These are phyloP conservation scores for Rhagologus leucostigma DNA, from an alignment of 2,113 vertebrate genomes.

Conservation along the genomic window DNA sequence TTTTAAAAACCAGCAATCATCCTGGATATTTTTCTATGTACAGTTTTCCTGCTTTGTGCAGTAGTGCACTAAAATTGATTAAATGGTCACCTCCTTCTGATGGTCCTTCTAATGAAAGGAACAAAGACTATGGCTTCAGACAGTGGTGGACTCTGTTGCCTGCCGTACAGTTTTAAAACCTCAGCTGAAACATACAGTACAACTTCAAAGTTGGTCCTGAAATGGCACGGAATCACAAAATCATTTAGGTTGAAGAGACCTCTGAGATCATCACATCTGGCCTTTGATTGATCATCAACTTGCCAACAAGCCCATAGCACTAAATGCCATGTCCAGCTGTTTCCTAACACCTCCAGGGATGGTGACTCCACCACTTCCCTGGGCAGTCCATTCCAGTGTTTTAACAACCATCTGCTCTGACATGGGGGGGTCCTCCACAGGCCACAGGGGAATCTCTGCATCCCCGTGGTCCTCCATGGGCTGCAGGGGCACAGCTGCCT, in stretches of 20 bases:
- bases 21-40: background rate
- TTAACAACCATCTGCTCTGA: background rate
- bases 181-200: background rate
- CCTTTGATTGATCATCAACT: background rate
- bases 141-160: background rate
- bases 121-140: background rate
- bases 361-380: background rate
- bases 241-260: background rate
- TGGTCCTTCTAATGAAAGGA: background rate
- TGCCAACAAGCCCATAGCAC: background rate
- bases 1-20: background rate
- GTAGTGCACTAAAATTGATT: background rate
- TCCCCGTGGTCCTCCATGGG: fast-evolving
- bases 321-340: background rate
- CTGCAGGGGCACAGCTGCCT: background rate
- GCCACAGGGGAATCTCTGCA: background rate
- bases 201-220: background rate
- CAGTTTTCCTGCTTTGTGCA: background rate
- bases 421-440: fast-evolving
- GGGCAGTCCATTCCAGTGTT: background rate
- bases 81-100: background rate
- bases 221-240: background rate
- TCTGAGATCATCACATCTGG: background rate
- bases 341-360: background rate
- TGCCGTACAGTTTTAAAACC: background rate